Conservation (phyloP, 2,888 invertebrate genomes). For the Platycheirus rosarum region DNA sequence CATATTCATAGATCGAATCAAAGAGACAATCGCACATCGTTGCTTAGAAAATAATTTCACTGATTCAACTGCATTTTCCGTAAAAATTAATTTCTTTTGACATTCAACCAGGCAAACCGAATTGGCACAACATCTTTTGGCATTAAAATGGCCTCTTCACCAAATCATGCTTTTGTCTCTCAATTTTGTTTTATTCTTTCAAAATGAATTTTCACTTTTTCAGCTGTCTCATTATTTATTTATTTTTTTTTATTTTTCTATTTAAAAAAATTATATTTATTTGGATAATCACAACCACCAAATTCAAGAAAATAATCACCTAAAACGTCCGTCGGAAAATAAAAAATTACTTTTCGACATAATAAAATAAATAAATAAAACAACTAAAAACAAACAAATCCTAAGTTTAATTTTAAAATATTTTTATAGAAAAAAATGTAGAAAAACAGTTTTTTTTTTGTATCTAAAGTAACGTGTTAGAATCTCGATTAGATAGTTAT, state of each 20-base stretch:
- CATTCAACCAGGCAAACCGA: conserved; percentile 48
- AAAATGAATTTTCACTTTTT: conserved; percentile 45
- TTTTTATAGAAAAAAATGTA: too few species aligned
- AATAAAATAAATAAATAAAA: neutral
- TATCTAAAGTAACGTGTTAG: neutral
- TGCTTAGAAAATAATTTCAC: conserved; percentile 23
- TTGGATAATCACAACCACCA: too few species aligned
- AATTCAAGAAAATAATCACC: neutral
- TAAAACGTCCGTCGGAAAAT: neutral
- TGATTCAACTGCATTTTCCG: conserved; percentile 33
- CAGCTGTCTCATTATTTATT: conserved; percentile 49
- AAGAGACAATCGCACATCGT: neutral
- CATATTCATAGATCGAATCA: too few species aligned
- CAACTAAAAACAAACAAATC: neutral
- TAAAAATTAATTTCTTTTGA: conserved; percentile 25
- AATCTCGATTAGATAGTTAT: conserved; percentile 22
- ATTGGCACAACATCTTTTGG: conserved; percentile 66
- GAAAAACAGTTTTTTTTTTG: too few species aligned
- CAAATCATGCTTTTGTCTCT: conserved; percentile 73
- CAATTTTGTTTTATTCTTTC: conserved; percentile 28
- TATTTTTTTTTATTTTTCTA: conserved; percentile 22
- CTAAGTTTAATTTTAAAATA: neutral
- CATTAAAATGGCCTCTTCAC: conserved; percentile 74
- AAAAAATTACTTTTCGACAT: neutral
- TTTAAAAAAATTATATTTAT: too few species aligned